Percentiles rank a stretch among this genome's conserved stretches.
phyloP scores from a whole-genome alignment of 92 coral and sea anemone species.

The Zoanthus sociatus region DNA sequence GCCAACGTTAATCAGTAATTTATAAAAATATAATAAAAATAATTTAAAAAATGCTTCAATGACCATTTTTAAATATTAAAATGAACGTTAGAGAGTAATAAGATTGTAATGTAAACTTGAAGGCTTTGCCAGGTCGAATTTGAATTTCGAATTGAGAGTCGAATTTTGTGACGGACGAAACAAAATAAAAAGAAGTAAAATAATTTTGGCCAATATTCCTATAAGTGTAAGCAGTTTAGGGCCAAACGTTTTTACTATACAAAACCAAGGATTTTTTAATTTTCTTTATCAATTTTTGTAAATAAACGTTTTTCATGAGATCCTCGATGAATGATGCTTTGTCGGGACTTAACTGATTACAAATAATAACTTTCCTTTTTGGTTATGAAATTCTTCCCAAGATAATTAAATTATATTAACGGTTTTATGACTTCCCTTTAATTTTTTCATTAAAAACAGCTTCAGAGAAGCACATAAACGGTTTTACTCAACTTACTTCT shows the following conservation, averaged over 20 bases:
- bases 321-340: background rate
- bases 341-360: background rate
- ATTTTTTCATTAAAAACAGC: too few species aligned
- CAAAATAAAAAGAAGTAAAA: background rate
- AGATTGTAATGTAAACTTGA: conserved; percentile 4
- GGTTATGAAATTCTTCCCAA: background rate
- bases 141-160: background rate
- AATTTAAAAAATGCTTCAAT: background rate
- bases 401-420: too few species aligned
- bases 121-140: background rate
- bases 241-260: background rate
- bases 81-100: background rate
- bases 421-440: too few species aligned
- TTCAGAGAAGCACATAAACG: too few species aligned
- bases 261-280: background rate
- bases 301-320: background rate
- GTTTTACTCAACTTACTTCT: too few species aligned
- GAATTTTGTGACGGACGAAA: background rate
- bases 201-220: background rate
- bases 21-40: conserved; percentile 18
- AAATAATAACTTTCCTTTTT: background rate
- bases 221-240: background rate
- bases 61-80: conserved; percentile 23
- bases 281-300: background rate
- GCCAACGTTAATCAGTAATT: conserved; percentile 12